Percentiles rank a stretch among this genome's conserved stretches.
Evolutionary conservation across 2,888 invertebrate genomes (phyloP).

Genomic region (Trimorus sp.): DNA sequence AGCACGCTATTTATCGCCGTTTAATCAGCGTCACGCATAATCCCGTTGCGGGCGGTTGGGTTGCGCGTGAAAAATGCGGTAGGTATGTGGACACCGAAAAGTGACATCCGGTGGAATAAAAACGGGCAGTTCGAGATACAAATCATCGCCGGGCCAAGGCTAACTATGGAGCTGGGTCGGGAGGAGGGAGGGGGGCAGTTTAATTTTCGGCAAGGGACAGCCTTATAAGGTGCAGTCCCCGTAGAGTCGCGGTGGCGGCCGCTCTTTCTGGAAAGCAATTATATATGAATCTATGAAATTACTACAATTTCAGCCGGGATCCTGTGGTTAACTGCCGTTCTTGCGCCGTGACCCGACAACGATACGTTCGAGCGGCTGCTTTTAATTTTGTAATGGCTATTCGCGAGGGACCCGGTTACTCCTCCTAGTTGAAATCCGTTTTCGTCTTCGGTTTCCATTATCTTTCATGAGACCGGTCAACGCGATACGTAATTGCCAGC

Average conservation of each 20-base stretch:
- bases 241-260: slow-evolving; percentile 49
- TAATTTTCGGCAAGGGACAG: slow-evolving; percentile 57
- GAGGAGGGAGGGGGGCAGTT: slow-evolving; percentile 12
- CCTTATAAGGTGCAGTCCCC: slow-evolving; percentile 44
- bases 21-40: not conserved
- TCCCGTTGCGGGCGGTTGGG: no score
- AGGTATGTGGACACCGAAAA: not conserved
- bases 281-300: slow-evolving; percentile 76
- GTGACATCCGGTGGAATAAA: slow-evolving; percentile 41
- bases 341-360: slow-evolving; percentile 60
- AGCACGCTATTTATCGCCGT: not conserved
- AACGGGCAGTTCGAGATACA: slow-evolving; percentile 61
- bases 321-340: slow-evolving; percentile 71
- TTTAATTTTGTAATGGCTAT: slow-evolving; percentile 72
- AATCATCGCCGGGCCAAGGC: slow-evolving; percentile 65
- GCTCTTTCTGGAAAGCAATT: slow-evolving; percentile 70
- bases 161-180: slow-evolving; percentile 27
- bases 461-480: slow-evolving; percentile 45
- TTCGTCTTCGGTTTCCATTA: slow-evolving; percentile 52
- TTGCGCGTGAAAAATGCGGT: not conserved
- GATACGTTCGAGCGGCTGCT: slow-evolving; percentile 52
- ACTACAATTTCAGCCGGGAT: slow-evolving; percentile 73
- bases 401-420: slow-evolving; percentile 49
- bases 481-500: slow-evolving; percentile 38
- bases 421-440: slow-evolving; percentile 59